Conservation (phyloP, 2,888 invertebrate genomes). For the Sphinx pinastri region DNA sequence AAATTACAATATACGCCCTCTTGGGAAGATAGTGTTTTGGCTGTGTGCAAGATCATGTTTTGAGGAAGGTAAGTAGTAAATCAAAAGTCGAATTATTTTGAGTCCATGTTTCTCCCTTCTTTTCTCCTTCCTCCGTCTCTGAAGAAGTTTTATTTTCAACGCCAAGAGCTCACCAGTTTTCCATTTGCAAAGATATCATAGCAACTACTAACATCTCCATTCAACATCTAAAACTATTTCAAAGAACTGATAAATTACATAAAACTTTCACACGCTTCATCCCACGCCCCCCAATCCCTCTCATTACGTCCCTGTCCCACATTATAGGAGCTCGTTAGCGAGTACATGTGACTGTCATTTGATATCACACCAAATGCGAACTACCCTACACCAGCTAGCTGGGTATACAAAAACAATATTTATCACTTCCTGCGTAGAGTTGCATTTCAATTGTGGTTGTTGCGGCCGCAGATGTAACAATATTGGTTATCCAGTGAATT, state of each 20-base stretch:
- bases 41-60: no score
- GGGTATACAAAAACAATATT: slow-evolving; percentile 51
- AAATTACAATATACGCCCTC: no score
- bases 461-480: slow-evolving; percentile 63
- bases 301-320: slow-evolving; percentile 37
- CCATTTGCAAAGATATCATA: background rate
- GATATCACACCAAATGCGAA: slow-evolving; percentile 62
- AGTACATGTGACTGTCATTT: slow-evolving; percentile 75
- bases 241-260: background rate
- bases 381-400: slow-evolving; percentile 40
- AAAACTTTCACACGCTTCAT: slow-evolving; percentile 6
- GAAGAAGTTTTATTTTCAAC: no score
- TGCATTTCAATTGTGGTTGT: slow-evolving; percentile 46
- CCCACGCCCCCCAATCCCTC: slow-evolving; percentile 11
- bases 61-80: no score
- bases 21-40: no score
- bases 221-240: no score
- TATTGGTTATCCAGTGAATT: slow-evolving; percentile 71
- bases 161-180: no score
- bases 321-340: slow-evolving; percentile 71
- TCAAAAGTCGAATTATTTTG: no score
- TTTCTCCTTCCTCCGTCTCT: no score
- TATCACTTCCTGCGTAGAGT: slow-evolving; percentile 47
- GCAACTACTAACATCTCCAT: no score
- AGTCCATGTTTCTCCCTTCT: no score